Evolutionary conservation across 2,888 invertebrate species (phyloP), one percentile per base, ranked within the genome.

Genomic region (Fragum fragum): DNA sequence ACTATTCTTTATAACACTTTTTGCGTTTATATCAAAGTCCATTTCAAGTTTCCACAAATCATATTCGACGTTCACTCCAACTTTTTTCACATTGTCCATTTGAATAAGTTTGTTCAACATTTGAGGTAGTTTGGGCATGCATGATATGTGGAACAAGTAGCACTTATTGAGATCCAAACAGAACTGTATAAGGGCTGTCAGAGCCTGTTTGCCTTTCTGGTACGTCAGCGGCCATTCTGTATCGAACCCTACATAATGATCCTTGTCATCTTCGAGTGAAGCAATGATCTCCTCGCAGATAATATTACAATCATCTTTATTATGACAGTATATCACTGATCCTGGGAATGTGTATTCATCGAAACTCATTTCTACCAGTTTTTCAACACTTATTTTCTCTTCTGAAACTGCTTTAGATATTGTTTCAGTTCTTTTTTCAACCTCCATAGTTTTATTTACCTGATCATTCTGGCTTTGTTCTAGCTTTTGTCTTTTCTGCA

Each of bases 191-290:
- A 91, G 70, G 0, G 92, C 89, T 2, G 91, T 90, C 79, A 88
- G 91, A 21, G 80, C 87, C 69, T 85, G 83, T 42, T 77, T 71
- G 7, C 92, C 91, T 28, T 76, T 80, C 32, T 79, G 68, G 75
- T 88, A 92, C 1, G 89, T 83, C n/a, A 92, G 91, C 2, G 91
- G 90, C 92, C 92, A 92, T 66, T 92, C 92, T 73, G 89, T 88
- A 75, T 92, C 92, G 86, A 92, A 91, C 1, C 92, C 92, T 7
- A 91, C 76, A 28, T 63, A 80, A 28, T 73, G 26, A 11, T 76
- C 79, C 26, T 68, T 74, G n/a, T 47, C 47, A 68, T 5, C 14
- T 18, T 76, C 21, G 14, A 85, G 29, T n/a, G 23, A 39, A 21
- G 82, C 63, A 0, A 86, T 73, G n/a, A 91, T 86, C 16, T 91